phyloP scores from a whole-genome alignment of 2,797 vertebrate species.

The Squalus acanthias region DNA sequence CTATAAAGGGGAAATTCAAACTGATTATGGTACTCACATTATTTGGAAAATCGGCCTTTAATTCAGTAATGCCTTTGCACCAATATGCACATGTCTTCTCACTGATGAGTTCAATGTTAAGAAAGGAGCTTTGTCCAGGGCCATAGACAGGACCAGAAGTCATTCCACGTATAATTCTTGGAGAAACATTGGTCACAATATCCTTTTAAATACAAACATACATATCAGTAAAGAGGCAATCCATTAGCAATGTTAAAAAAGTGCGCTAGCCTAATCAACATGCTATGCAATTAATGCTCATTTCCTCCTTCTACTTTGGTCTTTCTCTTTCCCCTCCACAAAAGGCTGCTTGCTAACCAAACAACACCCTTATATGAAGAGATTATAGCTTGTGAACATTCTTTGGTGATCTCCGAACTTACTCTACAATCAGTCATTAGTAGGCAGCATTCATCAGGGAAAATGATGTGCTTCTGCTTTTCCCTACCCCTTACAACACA shows the following conservation, averaged over 20 bases:
- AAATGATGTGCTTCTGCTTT: too few relatives aligned
- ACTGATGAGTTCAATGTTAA: slow-evolving; percentile 93
- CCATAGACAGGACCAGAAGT: slow-evolving; percentile 77
- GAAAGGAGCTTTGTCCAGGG: slow-evolving; percentile 82
- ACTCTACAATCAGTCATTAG: too few relatives aligned
- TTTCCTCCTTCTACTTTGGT: not conserved
- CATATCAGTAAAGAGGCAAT: not conserved
- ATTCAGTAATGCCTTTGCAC: slow-evolving; percentile 76
- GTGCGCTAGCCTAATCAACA: not conserved
- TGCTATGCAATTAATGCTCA: not conserved
- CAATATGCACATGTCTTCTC: slow-evolving; percentile 88
- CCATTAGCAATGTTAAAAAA: not conserved
- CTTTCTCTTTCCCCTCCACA: not conserved
- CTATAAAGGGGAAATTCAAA: not conserved
- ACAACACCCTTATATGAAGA: not conserved
- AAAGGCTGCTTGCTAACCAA: not conserved
- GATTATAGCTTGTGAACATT: not conserved
- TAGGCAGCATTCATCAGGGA: too few relatives aligned
- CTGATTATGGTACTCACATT: slow-evolving; percentile 60
- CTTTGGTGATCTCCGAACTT: too few relatives aligned
- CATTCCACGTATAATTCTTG: slow-evolving; percentile 81
- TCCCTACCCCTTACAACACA: too few relatives aligned
- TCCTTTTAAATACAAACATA: slow-evolving; percentile 63
- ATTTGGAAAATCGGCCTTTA: slow-evolving; percentile 82
- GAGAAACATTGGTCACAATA: slow-evolving; percentile 87